Percentiles rank a stretch among this genome's conserved stretches.
These are phyloP conservation scores for Procambarus virginalis DNA, from an alignment of 1,140 invertebrate species.

Conservation along the genomic window DNA sequence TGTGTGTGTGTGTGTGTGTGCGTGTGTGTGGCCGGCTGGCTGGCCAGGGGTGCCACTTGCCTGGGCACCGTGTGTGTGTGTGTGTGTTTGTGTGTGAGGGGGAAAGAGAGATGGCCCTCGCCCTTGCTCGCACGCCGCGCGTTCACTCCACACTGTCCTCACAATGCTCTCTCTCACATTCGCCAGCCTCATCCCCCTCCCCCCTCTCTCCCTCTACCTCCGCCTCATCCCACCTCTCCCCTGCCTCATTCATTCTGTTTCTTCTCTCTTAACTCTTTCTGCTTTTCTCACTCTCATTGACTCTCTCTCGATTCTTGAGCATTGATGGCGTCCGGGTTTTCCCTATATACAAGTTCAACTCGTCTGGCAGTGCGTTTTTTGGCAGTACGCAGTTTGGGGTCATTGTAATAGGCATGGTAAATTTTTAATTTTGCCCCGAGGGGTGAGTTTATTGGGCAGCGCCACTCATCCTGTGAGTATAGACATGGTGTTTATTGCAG, in stretches of 20 bases:
- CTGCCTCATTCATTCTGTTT: background rate
- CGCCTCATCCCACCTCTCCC: background rate
- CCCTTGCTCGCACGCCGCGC: constrained; percentile 12
- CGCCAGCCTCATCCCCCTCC: background rate
- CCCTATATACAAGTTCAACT: too few relatives aligned
- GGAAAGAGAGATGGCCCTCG: background rate
- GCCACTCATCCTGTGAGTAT: too few relatives aligned
- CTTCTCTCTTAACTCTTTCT: background rate
- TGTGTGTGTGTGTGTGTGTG: constrained; percentile 10
- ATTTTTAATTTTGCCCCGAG: too few relatives aligned
- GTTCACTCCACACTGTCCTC: constrained; percentile 24
- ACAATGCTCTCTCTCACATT: background rate
- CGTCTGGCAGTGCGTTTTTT: too few relatives aligned
- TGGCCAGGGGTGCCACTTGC: background rate
- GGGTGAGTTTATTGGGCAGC: too few relatives aligned
- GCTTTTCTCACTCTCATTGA: background rate
- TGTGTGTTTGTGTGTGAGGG: background rate
- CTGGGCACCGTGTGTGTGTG: background rate
- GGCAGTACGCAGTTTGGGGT: too few relatives aligned
- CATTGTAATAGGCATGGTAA: too few relatives aligned
- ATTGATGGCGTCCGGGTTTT: too few relatives aligned
- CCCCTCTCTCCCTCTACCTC: background rate
- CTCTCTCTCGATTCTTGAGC: background rate
- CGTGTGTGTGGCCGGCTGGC: too few relatives aligned
- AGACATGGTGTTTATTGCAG: too few relatives aligned